phyloP scores from a whole-genome alignment of 2,113 vertebrate genomes.

The Bettongia penicillata region DNA sequence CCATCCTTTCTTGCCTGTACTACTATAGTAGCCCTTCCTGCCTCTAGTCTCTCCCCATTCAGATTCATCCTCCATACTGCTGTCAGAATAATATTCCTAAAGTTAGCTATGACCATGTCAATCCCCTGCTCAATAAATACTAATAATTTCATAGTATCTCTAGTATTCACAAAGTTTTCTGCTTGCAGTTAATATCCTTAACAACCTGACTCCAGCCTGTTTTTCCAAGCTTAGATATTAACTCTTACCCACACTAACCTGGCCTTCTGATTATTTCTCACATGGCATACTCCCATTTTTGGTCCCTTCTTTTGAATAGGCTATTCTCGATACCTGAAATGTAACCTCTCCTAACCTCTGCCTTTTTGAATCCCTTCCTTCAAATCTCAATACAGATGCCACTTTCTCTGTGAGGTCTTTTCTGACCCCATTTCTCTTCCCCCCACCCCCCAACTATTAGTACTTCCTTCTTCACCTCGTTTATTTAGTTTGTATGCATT shows the following conservation, averaged over 20 bases:
- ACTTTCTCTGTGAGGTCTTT: neutral
- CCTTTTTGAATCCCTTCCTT: neutral
- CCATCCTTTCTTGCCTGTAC: neutral
- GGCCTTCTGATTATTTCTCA: neutral
- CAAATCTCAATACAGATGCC: neutral
- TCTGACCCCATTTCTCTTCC: too few species aligned
- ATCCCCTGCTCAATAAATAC: neutral
- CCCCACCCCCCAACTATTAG: neutral
- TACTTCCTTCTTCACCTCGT: neutral
- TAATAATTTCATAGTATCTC: neutral
- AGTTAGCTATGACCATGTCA: neutral
- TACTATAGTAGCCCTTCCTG: neutral
- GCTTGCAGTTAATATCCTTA: neutral
- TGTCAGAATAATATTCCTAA: neutral
- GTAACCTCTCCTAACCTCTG: neutral
- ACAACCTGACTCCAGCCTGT: neutral
- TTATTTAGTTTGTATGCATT: neutral
- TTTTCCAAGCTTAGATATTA: neutral
- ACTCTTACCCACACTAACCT: neutral
- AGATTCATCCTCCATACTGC: neutral
- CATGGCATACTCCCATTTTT: neutral
- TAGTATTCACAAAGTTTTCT: neutral
- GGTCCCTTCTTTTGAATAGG: neutral
- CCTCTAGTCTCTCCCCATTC: neutral
- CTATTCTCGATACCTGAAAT: neutral